Evolutionary conservation across 2,888 invertebrate genomes (phyloP), one percentile per base, ranked within the genome.

Genomic region (Scelioninae gen. 1): DNA sequence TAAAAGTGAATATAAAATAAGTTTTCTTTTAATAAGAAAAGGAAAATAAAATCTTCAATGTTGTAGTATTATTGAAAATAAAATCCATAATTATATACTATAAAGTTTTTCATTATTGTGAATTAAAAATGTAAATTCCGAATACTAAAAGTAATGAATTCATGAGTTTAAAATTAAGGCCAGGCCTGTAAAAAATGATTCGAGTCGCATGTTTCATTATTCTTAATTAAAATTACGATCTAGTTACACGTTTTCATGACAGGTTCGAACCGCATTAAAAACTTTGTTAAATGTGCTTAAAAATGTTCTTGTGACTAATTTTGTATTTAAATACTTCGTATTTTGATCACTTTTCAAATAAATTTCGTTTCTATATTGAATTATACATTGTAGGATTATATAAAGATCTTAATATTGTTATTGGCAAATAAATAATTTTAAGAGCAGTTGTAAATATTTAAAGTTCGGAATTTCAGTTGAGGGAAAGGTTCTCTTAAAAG

Each of bases 401-500:
- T 23, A 16, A 49, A 9, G 23, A 23, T 23, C 10, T 49, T 49
- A 7, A 23, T 49, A 38, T 58, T 58, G 0, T 40, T 23, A 40
- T 16, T 13, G 43, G 11, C 29, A 9, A 43, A 45, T 43, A 60
- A 60, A 60, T 13, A 29, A 43, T 60, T 43, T 58, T 40, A 0
- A 16, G 23, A 16, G 31, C 13, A 16, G 16, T 23, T 11, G 31
- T 58, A 43, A 60, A 60, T 60, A 60, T 29, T 43, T 60, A 29
- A 60, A 60, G 10, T 4, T 2, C 31, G 47, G 32, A 62, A 62
- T 62, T 62, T 62, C 29, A 43, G n/a, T 29, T 2, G 29, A 13
- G 23, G 29, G 45, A 60, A 60, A 15, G 43, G 31, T 58, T 45
- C 60, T 60, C 60, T 23, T 45, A 32, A 60, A 60, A 60, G 29